These are phyloP conservation scores for Adela reaumurella DNA, from an alignment of 2,888 invertebrate species.

Conservation along the genomic window DNA sequence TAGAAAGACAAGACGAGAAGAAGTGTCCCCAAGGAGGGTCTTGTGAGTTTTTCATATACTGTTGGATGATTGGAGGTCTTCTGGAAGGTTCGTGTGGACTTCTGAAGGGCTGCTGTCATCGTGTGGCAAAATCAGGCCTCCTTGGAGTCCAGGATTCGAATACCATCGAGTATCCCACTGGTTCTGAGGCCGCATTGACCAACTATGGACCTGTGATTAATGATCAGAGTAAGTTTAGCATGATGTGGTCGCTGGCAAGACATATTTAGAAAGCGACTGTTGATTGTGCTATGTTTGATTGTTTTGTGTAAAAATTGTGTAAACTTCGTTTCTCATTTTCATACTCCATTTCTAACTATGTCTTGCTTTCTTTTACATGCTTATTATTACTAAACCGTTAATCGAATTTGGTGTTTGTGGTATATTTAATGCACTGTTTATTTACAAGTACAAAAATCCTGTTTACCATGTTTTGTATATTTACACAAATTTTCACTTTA, in stretches of 20 bases:
- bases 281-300: no score
- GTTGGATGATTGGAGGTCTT: conserved; percentile 87
- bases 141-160: conserved; percentile 63
- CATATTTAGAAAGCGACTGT: conserved; percentile 27
- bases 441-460: no score
- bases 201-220: conserved; percentile 73
- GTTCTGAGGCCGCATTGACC: conserved; percentile 60
- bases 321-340: no score
- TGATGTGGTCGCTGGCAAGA: conserved; percentile 53
- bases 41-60: conserved; percentile 88
- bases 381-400: no score
- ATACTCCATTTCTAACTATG: conserved; percentile 37
- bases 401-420: no score
- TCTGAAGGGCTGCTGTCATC: conserved; percentile 83
- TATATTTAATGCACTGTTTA: no score
- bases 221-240: conserved; percentile 69
- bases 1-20: conserved; percentile 39
- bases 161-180: conserved; percentile 57
- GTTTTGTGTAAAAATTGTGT: no score
- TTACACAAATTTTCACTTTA: no score
- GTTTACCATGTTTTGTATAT: no score
- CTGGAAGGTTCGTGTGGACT: conserved; percentile 82
- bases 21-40: conserved; percentile 70
- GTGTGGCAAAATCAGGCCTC: conserved; percentile 63
- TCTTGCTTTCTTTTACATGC: conserved; percentile 33